phyloP scores from a whole-genome alignment of 2,888 invertebrate genomes.

The Noctua comes region DNA sequence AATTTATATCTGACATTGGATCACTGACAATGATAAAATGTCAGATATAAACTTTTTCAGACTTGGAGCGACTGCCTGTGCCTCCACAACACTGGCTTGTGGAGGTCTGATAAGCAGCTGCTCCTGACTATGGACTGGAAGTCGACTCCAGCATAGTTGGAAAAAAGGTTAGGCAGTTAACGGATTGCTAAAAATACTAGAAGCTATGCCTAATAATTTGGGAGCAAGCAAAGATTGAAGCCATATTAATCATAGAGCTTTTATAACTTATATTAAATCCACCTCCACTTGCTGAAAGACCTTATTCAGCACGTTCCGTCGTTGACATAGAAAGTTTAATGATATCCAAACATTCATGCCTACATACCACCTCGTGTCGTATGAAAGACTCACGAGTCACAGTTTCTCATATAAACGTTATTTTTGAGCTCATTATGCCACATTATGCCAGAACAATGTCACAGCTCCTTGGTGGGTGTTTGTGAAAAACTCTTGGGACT shows the following conservation, averaged over 20 bases:
- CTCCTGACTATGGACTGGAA: neutral
- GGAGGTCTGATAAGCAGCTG: neutral
- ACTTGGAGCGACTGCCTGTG: neutral
- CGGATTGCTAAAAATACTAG: neutral
- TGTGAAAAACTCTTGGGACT: constrained; percentile 30
- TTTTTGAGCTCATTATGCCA: constrained; percentile 53
- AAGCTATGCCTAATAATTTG: neutral
- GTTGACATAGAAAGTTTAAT: constrained; percentile 58
- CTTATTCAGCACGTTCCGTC: constrained; percentile 33
- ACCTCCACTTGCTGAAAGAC: constrained; percentile 30
- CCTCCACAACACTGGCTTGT: neutral
- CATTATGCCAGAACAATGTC: constrained; percentile 39
- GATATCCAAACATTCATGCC: constrained; percentile 58
- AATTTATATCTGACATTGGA: neutral
- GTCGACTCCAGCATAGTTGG: neutral
- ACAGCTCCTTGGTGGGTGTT: constrained; percentile 27
- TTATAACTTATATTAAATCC: constrained; percentile 24
- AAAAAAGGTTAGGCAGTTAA: neutral
- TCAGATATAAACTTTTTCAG: too few species aligned
- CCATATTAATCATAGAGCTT: constrained; percentile 8
- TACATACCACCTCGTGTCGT: constrained; percentile 28
- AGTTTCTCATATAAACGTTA: constrained; percentile 44
- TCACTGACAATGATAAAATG: neutral
- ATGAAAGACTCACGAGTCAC: constrained; percentile 28
- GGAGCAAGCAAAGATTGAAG: neutral